Percentiles rank a stretch among this genome's conserved stretches.
Conservation (phyloP, 2,797 vertebrate species). For the Eurystomus glaucurus region DNA sequence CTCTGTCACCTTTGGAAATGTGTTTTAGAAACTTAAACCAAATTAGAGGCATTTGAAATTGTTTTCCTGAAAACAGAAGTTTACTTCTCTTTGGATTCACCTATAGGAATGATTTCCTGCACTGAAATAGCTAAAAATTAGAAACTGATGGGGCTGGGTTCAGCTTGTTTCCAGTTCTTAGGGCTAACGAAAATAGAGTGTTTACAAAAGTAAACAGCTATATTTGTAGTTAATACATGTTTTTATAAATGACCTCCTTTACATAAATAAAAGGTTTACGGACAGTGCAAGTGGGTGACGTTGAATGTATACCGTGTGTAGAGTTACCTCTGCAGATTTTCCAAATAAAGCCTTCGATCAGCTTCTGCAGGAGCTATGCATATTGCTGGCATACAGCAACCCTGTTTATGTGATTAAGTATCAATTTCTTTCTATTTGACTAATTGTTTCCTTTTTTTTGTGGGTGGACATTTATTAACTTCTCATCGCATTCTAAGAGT, state of each 20-base stretch:
- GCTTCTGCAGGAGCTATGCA: not conserved
- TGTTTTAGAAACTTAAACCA: not conserved
- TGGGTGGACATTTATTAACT: not conserved
- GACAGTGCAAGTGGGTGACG: not conserved
- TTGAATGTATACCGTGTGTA: accelerated
- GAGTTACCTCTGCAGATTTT: not conserved
- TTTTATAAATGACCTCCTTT: not conserved
- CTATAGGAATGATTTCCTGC: not conserved
- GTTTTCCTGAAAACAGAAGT: not conserved
- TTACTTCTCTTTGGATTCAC: not conserved
- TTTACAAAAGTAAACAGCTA: not conserved
- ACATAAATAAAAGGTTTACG: not conserved
- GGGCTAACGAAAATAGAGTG: not conserved
- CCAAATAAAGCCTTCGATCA: not conserved
- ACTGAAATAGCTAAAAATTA: not conserved
- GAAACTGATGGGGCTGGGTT: not conserved
- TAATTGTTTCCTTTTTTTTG: not conserved
- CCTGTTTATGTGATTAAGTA: not conserved
- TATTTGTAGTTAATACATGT: not conserved
- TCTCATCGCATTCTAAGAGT: not conserved
- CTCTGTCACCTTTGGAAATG: not conserved
- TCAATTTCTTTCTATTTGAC: not conserved
- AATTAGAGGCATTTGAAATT: not conserved
- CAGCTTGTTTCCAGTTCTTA: not conserved
- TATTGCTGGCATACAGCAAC: not conserved